Conservation (phyloP, 1,140 invertebrate species). For the Ylistrum balloti region DNA sequence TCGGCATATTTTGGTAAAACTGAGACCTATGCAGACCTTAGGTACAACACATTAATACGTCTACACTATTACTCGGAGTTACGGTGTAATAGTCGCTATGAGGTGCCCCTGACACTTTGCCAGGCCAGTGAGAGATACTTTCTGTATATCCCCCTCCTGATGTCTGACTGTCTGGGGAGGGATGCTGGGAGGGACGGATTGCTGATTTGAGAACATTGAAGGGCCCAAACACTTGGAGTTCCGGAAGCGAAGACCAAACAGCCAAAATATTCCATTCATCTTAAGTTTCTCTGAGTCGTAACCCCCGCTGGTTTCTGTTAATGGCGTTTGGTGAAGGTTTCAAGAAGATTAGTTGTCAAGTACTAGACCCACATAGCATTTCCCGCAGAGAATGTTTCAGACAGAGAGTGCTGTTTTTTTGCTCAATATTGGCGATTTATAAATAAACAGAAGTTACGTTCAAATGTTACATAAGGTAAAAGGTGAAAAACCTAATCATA, state of each 20-base stretch:
- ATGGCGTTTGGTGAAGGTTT: neutral
- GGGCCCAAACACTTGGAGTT: constrained; percentile 20
- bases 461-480: constrained; percentile 19
- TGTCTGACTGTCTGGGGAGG: constrained; percentile 1
- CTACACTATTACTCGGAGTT: neutral
- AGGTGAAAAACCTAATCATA: constrained; percentile 9
- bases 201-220: constrained; percentile 18
- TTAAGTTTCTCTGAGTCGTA: constrained; percentile 9
- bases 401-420: neutral
- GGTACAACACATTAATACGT: neutral
- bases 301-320: constrained; percentile 23
- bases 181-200: neutral
- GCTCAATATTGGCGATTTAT: constrained; percentile 27
- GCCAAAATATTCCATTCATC: constrained; percentile 26
- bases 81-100: neutral
- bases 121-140: constrained; percentile 29
- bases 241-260: constrained; percentile 37
- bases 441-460: constrained; percentile 18
- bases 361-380: neutral
- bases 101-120: constrained; percentile 26
- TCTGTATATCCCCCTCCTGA: neutral
- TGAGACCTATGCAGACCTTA: neutral
- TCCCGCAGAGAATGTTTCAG: constrained; percentile 14
- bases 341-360: constrained; percentile 33
- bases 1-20: constrained; percentile 37